Base-by-base conservation (phyloP, 1,140 invertebrate species). In the Manduca sexta region DNA sequence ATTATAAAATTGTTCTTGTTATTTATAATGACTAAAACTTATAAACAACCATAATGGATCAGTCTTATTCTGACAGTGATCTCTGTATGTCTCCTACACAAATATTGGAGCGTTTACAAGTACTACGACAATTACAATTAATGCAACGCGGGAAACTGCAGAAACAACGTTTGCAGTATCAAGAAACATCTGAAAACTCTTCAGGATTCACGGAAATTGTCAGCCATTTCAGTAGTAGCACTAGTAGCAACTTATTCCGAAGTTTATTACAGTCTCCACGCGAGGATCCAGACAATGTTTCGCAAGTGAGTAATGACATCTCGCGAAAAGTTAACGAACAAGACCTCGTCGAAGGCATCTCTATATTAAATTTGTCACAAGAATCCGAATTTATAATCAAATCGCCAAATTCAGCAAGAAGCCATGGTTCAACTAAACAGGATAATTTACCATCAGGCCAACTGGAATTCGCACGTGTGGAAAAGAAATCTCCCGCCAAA, bases 151-250 rank as follows among this genome's bases (percentile, higher is more conserved):
- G 70, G 50, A 83, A 85, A 64, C 60, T 85, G 35, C 69, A 76
- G 47, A 78, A 82, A 64, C 78, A 85, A 18, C 60, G 64, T 13
- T 67, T 72, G 49, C 49, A 71, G 17, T 79, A 74, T 35, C 62
- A 75, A 53, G 69, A 74, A 40, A 63, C 66, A n/a, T 49, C 73
- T 38, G 76, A 73, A 60, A 69, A 53, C 43, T 70, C 75, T 4
- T 71, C 73, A 16, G 72, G 66, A 46, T 52, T 77, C 11, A 83
- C 82, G 12, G 81, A 85, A 73, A 72, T 85, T 21, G 67, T 85
- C 17, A 85, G 79, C 58, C 77, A 83, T 47, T 85, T 85, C 38
- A 80, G 67, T 49, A 78, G 80, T 34, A 82, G 70, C 33, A 83
- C 79, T 1, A 82, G 72, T 55, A 83, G 82, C 49, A 81, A 79